Evolutionary conservation across 2,113 vertebrate genomes (phyloP).

Genomic region (Orycteropus afer): DNA sequence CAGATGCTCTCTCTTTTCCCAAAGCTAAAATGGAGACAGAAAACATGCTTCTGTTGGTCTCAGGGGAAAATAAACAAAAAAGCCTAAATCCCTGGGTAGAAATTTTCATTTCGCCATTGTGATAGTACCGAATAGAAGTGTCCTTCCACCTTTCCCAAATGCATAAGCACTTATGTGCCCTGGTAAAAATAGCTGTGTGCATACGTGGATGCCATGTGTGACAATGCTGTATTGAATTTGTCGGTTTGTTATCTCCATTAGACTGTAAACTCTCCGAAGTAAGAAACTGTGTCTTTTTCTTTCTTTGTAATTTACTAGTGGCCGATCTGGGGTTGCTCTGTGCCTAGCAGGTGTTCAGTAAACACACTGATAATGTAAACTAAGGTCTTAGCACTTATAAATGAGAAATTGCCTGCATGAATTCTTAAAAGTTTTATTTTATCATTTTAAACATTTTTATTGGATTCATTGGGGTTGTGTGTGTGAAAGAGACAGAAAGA

Average conservation of each 20-base stretch:
- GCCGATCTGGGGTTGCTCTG: background rate
- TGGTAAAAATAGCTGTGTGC: background rate
- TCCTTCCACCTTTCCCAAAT: background rate
- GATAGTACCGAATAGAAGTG: background rate
- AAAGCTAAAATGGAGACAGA: background rate
- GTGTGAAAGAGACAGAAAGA: background rate
- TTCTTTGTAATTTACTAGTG: background rate
- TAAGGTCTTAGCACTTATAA: background rate
- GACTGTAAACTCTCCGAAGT: background rate
- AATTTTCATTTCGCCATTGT: background rate
- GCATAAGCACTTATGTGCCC: background rate
- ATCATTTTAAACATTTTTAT: background rate
- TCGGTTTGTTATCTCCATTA: background rate
- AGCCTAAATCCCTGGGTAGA: background rate
- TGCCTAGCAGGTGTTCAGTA: background rate
- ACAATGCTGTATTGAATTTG: rapidly evolving
- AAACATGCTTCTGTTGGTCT: background rate
- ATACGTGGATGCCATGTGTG: rapidly evolving
- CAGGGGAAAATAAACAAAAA: background rate
- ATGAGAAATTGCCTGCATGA: background rate
- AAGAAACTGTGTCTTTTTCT: background rate
- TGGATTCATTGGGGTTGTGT: background rate
- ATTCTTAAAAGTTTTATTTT: background rate
- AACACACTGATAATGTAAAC: background rate
- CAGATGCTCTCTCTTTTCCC: background rate